Conservation (phyloP, 2,113 vertebrate species). For the Dissostichus mawsoni region DNA sequence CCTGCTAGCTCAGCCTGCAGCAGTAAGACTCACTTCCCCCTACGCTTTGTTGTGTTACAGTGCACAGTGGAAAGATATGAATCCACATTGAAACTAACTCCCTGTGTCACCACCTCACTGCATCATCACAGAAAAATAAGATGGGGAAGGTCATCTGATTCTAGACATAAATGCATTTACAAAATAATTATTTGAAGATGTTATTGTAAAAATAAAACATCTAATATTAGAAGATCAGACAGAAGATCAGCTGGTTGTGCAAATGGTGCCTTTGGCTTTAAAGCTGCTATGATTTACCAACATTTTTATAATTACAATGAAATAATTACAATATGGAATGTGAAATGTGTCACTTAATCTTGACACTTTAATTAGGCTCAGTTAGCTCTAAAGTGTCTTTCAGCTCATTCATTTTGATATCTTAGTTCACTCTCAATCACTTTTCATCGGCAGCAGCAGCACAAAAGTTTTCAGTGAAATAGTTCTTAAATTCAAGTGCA, state of each 20-base stretch:
- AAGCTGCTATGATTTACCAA: background rate
- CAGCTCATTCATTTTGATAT: background rate
- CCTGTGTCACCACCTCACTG: background rate
- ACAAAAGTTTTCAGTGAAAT: background rate
- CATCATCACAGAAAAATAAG: background rate
- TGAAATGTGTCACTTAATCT: background rate
- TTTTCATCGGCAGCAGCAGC: background rate
- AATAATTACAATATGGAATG: background rate
- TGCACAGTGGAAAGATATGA: background rate
- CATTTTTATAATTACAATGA: background rate
- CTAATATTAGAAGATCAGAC: background rate
- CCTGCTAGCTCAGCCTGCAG: conserved; percentile 5
- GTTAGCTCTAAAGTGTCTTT: background rate
- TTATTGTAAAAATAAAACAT: background rate
- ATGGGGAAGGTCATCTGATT: background rate
- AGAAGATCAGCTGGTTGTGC: background rate
- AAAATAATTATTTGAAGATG: background rate
- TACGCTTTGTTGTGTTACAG: background rate
- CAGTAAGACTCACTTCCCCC: conserved; percentile 8
- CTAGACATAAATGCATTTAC: background rate
- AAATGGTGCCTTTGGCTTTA: background rate
- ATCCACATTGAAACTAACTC: background rate
- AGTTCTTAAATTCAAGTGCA: background rate
- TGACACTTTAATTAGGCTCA: background rate
- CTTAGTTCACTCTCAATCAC: background rate